Conservation (phyloP, 2,113 vertebrate genomes). For the rabbit (Oryctolagus cuniculus) region mOryCun1.1 NC_091443.1:70302001-70302500, state of each 20-base stretch:
- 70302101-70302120: conserved; percentile 55
- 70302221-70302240: conserved; percentile 78
- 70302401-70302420: conserved; percentile 67
- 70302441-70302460: conserved; percentile 58
- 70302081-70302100: conserved; percentile 57
- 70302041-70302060: conserved; percentile 51
- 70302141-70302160: conserved; percentile 83
- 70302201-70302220: conserved; percentile 66
- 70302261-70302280: conserved; percentile 78
- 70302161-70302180: conserved; percentile 73
- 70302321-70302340: conserved; percentile 67
- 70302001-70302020: conserved; percentile 5
- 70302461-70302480: neutral
- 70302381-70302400: conserved; percentile 75
- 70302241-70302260: conserved; percentile 66
- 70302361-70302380: conserved; percentile 59
- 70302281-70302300: conserved; percentile 72
- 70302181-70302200: conserved; percentile 72
- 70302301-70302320: conserved; percentile 73
- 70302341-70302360: conserved; percentile 66
- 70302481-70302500: neutral
- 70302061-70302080: conserved; percentile 19
- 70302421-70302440: conserved; percentile 55
- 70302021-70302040: conserved; percentile 43
- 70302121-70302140: conserved; percentile 83